Evolutionary conservation across 2,888 invertebrate species (phyloP).

Genomic region (Agonopterix heracliana): DNA sequence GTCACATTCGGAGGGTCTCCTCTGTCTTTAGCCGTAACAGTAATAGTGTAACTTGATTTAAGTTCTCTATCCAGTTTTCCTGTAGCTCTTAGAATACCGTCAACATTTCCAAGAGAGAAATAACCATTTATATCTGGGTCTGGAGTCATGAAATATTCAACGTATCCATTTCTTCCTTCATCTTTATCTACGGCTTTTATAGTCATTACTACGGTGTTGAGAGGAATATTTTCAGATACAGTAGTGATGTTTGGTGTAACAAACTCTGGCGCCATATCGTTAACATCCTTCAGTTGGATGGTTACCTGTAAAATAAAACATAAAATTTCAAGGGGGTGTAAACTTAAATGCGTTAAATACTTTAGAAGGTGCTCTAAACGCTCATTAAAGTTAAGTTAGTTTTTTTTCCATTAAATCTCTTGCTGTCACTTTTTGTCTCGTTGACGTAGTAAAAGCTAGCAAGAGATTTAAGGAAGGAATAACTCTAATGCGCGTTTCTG

Average conservation of each 20-base stretch:
- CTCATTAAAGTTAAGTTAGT: too few species aligned
- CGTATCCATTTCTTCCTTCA: slow-evolving; percentile 93
- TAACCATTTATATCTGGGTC: slow-evolving; percentile 78
- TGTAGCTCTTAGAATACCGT: slow-evolving; percentile 90
- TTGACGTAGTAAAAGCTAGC: too few species aligned
- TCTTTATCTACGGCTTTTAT: slow-evolving; percentile 93
- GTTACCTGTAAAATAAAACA: slow-evolving; percentile 80
- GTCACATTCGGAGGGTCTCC: slow-evolving; percentile 88
- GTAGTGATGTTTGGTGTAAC: slow-evolving; percentile 86
- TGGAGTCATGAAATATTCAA: slow-evolving; percentile 88
- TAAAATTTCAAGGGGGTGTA: slow-evolving; percentile 2
- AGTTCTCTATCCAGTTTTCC: slow-evolving; percentile 91
- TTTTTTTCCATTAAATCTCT: too few species aligned
- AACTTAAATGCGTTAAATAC: too few species aligned
- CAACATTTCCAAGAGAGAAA: slow-evolving; percentile 90
- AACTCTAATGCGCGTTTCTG: too few species aligned
- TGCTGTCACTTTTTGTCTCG: too few species aligned
- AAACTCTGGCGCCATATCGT: slow-evolving; percentile 94
- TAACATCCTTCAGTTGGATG: slow-evolving; percentile 91
- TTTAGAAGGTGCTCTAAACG: too few species aligned
- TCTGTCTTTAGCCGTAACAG: slow-evolving; percentile 90
- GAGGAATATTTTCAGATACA: slow-evolving; percentile 89
- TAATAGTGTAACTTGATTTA: slow-evolving; percentile 83
- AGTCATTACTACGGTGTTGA: slow-evolving; percentile 91
- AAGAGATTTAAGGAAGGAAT: too few species aligned